Percentiles rank a stretch among this genome's conserved stretches.
phyloP scores from a whole-genome alignment of 2,113 vertebrate genomes.

The Protobothrops mucrosquamatus region DNA sequence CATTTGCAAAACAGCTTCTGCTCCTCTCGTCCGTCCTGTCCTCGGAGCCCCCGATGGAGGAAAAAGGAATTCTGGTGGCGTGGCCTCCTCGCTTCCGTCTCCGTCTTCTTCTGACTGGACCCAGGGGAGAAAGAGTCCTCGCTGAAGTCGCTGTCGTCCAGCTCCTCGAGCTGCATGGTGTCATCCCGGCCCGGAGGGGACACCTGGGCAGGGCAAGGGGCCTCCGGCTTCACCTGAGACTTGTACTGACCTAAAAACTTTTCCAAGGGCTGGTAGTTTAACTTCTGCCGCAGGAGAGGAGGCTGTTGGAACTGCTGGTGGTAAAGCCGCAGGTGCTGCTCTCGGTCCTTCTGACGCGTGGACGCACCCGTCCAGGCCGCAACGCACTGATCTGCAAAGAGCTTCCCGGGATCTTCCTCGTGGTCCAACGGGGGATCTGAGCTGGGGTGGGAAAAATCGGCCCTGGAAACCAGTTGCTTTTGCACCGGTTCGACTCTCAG shows the following conservation, averaged over 20 bases:
- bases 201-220: not conserved
- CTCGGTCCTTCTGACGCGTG: slow-evolving; percentile 72
- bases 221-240: slow-evolving; percentile 44
- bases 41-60: slow-evolving; percentile 63
- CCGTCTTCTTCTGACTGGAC: slow-evolving; percentile 48
- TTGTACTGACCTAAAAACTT: slow-evolving; percentile 63
- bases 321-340: slow-evolving; percentile 80
- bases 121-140: slow-evolving; percentile 75
- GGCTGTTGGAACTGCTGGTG: slow-evolving; percentile 87
- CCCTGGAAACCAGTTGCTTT: slow-evolving; percentile 65
- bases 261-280: slow-evolving; percentile 66
- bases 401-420: slow-evolving; percentile 24
- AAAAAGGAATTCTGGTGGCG: slow-evolving; percentile 66
- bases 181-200: slow-evolving; percentile 48
- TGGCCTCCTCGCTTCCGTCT: slow-evolving; percentile 39
- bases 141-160: slow-evolving; percentile 79
- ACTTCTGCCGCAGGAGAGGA: slow-evolving; percentile 71
- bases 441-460: slow-evolving; percentile 33
- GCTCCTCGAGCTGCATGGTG: slow-evolving; percentile 63
- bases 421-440: not conserved
- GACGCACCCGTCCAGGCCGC: slow-evolving; percentile 43
- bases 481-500: slow-evolving; percentile 70
- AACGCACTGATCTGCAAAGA: not conserved
- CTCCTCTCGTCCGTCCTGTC: slow-evolving; percentile 18
- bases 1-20: slow-evolving; percentile 56